Conservation (phyloP, 2,113 vertebrate species). For the Hippolais icterina region DNA sequence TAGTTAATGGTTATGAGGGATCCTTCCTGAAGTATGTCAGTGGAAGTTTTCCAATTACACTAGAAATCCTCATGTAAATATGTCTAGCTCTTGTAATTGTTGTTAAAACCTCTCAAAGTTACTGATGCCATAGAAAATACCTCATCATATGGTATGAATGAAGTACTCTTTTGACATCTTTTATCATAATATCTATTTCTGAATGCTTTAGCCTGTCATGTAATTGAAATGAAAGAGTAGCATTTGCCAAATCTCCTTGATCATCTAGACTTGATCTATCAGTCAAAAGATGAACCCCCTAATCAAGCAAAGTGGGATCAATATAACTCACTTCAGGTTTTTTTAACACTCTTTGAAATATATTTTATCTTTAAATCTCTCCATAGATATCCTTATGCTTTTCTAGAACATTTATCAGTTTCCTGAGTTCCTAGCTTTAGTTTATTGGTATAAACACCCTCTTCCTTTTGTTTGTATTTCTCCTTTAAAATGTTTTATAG, state of each 20-base stretch:
- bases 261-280: neutral
- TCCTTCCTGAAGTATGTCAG: neutral
- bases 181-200: neutral
- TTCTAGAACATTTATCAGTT: neutral
- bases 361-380: neutral
- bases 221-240: neutral
- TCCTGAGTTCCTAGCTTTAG: neutral
- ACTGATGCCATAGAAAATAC: neutral
- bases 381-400: neutral
- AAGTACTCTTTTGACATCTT: neutral
- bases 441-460: neutral
- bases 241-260: neutral
- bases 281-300: neutral
- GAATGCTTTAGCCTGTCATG: neutral
- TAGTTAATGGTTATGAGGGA: neutral
- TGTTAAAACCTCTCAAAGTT: neutral
- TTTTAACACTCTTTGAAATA: neutral
- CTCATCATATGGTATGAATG: neutral
- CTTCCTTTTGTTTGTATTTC: neutral
- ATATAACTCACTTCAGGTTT: neutral
- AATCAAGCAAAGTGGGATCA: neutral
- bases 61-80: neutral
- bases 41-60: neutral
- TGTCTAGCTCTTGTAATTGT: neutral
- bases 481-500: neutral